phyloP scores from a whole-genome alignment of 2,888 invertebrate genomes.

The Spicauda simplicius region DNA sequence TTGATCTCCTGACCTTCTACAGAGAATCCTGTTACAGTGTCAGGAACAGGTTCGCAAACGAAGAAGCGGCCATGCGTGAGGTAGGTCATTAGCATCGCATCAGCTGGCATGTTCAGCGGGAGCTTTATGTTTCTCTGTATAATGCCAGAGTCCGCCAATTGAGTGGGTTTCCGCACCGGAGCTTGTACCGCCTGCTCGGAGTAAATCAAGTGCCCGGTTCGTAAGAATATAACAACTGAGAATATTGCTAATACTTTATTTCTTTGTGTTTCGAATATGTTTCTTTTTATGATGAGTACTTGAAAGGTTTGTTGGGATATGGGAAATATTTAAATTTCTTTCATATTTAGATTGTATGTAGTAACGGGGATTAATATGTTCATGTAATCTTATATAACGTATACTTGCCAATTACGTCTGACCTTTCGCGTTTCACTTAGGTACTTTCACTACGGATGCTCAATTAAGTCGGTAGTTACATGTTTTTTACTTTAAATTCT shows the following conservation, averaged over 20 bases:
- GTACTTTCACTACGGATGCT: too few species aligned
- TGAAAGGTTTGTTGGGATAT: neutral
- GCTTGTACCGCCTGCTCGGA: neutral
- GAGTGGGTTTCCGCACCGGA: neutral
- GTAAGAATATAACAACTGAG: neutral
- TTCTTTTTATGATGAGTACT: neutral
- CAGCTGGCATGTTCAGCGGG: slow-evolving; percentile 6
- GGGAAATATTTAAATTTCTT: neutral
- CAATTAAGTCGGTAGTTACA: too few species aligned
- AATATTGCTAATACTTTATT: neutral
- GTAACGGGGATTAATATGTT: too few species aligned
- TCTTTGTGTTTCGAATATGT: neutral
- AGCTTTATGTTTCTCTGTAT: slow-evolving; percentile 4
- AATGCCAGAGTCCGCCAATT: neutral
- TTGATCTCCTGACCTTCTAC: neutral
- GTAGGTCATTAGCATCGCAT: slow-evolving; percentile 13
- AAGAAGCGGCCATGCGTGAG: neutral
- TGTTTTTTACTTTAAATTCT: too few species aligned
- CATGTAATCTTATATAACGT: too few species aligned
- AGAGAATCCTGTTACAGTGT: neutral
- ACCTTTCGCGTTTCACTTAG: too few species aligned
- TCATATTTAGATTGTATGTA: too few species aligned
- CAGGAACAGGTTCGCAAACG: slow-evolving; percentile 1
- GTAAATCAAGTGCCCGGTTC: slow-evolving; percentile 1
- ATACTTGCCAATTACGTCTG: too few species aligned